phyloP scores from a whole-genome alignment of 2,113 vertebrate species.

The Vombatus ursinus region DNA sequence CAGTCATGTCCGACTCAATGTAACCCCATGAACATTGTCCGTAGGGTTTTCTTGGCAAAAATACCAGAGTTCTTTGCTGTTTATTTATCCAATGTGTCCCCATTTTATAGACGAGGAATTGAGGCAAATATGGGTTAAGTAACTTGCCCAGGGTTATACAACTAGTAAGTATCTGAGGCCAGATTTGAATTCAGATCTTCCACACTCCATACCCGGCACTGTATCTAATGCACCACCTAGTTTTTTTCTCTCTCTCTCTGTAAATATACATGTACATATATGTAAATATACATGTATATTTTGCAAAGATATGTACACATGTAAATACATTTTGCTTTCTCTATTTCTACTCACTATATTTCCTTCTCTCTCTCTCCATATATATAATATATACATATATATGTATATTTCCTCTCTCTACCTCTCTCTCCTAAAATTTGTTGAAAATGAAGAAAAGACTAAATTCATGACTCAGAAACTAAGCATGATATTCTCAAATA shows the following conservation, averaged over 20 bases:
- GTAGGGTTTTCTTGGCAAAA: neutral
- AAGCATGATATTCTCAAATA: neutral
- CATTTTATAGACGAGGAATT: neutral
- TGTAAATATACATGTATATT: neutral
- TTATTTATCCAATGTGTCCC: neutral
- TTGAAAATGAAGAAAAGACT: neutral
- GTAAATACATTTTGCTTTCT: neutral
- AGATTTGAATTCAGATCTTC: neutral
- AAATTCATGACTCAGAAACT: neutral
- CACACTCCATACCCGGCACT: neutral
- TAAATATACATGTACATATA: neutral
- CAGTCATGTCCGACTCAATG: no score
- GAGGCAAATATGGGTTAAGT: neutral
- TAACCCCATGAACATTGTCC: neutral
- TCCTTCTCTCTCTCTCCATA: no score
- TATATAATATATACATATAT: no score
- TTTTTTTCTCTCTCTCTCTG: no score
- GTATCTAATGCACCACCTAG: neutral
- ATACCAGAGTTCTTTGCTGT: neutral
- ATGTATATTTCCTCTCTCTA: neutral
- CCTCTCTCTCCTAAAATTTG: neutral
- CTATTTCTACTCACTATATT: neutral
- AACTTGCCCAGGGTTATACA: neutral
- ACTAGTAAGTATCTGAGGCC: neutral
- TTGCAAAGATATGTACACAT: neutral